A percentile compares a stretch with the other conserved stretches of the same genome.
Conservation (phyloP, 2,797 vertebrate genomes). For the Galago senegalensis region DNA sequence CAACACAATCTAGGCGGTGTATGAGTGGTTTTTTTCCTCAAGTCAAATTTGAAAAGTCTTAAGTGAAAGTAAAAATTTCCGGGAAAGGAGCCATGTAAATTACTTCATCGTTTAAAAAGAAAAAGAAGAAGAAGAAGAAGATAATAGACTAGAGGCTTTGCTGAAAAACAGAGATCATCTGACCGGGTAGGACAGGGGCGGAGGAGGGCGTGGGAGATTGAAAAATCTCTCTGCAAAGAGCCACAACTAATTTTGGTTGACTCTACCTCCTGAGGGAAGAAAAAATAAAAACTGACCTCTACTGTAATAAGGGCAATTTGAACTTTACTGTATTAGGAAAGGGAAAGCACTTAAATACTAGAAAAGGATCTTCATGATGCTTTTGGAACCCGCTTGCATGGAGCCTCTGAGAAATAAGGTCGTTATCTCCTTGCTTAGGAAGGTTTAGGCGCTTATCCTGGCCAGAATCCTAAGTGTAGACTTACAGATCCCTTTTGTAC, state of each 20-base stretch:
- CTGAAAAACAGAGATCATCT: neutral
- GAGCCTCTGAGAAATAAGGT: slow-evolving; percentile 64
- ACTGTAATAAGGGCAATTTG: neutral
- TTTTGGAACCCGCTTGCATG: neutral
- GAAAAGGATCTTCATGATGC: neutral
- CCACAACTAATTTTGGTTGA: neutral
- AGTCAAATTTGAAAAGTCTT: neutral
- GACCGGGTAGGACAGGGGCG: rapidly evolving
- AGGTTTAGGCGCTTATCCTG: neutral
- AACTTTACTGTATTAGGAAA: slow-evolving; percentile 16
- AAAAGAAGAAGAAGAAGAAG: neutral
- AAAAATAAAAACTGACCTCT: neutral
- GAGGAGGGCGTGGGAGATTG: neutral
- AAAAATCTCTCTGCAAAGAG: slow-evolving; percentile 32
- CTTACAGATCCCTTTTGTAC: neutral
- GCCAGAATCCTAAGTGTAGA: neutral
- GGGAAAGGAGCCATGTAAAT: neutral
- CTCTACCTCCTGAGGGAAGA: neutral
- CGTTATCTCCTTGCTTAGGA: neutral
- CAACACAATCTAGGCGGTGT: neutral
- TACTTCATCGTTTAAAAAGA: neutral
- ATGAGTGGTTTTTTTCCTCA: neutral
- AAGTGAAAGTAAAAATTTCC: neutral
- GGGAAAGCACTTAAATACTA: neutral
- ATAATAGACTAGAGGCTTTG: neutral